A percentile compares a stretch with the other conserved stretches of the same genome.
phyloP scores from a whole-genome alignment of 2,888 invertebrate genomes.

The Eupeodes latifasciatus region DNA sequence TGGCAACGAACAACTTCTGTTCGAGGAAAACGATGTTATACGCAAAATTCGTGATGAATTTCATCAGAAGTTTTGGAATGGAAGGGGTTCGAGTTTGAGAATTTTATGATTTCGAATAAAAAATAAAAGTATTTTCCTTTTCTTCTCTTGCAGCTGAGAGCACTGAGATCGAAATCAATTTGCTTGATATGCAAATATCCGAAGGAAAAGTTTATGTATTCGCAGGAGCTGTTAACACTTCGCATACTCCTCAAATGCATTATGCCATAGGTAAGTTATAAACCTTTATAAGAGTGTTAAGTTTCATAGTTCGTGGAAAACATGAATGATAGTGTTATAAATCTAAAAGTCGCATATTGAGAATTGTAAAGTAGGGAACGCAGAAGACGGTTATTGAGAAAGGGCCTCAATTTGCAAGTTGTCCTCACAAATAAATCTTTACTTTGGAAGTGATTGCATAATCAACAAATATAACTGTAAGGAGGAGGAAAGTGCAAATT shows the following conservation, averaged over 20 bases:
- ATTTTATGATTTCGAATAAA: neutral
- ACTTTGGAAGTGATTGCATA: no score
- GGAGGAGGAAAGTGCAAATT: no score
- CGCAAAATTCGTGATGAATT: slow-evolving; percentile 90
- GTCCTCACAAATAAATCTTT: no score
- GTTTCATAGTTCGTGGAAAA: neutral
- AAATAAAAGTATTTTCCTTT: neutral
- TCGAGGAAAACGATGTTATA: slow-evolving; percentile 89
- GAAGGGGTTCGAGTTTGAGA: slow-evolving; percentile 79
- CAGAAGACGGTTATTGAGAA: no score
- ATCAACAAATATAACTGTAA: no score
- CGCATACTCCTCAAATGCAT: slow-evolving; percentile 88
- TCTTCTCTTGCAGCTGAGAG: slow-evolving; percentile 83
- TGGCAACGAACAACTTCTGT: slow-evolving; percentile 89
- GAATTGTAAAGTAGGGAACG: no score
- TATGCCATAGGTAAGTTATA: slow-evolving; percentile 88
- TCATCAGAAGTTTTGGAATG: slow-evolving; percentile 88
- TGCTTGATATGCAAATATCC: slow-evolving; percentile 91
- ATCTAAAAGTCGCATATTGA: no score
- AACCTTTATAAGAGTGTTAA: neutral
- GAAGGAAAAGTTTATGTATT: slow-evolving; percentile 89
- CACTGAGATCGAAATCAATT: slow-evolving; percentile 88
- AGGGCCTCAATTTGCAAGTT: no score
- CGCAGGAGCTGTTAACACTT: slow-evolving; percentile 88
- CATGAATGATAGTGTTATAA: no score